These are phyloP conservation scores for Caerostris extrusa DNA, from an alignment of 1,140 invertebrate species.

Conservation along the genomic window DNA sequence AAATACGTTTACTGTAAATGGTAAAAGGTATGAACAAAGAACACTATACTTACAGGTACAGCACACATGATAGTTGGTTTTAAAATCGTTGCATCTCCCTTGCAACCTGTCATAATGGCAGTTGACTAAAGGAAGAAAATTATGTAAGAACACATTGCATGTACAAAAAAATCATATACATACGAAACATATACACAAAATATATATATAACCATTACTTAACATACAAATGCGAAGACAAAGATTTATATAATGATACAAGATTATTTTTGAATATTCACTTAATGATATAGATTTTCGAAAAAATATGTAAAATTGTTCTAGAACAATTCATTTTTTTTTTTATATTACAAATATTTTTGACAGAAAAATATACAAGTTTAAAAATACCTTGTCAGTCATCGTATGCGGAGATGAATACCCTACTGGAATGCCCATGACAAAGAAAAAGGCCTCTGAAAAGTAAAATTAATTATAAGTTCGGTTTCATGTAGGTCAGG, in stretches of 20 bases:
- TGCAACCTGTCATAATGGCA: conserved; percentile 93
- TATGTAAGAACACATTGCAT: not conserved
- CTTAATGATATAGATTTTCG: no score
- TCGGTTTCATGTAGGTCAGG: not conserved
- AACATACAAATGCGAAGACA: not conserved
- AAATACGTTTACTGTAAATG: not conserved
- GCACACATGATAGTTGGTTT: conserved; percentile 96
- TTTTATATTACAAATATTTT: no score
- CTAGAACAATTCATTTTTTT: no score
- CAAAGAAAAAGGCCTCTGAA: conserved; percentile 84
- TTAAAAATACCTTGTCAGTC: conserved; percentile 87
- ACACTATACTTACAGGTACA: conserved; percentile 88
- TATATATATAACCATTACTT: no score
- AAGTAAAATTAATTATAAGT: conserved; percentile 66
- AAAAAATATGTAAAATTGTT: no score
- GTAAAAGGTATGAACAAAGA: not conserved
- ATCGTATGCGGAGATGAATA: conserved; percentile 97
- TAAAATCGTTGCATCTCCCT: conserved; percentile 93
- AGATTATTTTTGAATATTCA: no score
- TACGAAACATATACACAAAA: not conserved
- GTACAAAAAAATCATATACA: not conserved
- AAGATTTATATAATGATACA: no score
- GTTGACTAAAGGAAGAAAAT: conserved; percentile 85
- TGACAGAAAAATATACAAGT: no score
- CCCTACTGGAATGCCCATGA: conserved; percentile 94